These are phyloP conservation scores for Nixonia krombeini DNA, from an alignment of 1,140 invertebrate genomes.

Conservation along the genomic window DNA sequence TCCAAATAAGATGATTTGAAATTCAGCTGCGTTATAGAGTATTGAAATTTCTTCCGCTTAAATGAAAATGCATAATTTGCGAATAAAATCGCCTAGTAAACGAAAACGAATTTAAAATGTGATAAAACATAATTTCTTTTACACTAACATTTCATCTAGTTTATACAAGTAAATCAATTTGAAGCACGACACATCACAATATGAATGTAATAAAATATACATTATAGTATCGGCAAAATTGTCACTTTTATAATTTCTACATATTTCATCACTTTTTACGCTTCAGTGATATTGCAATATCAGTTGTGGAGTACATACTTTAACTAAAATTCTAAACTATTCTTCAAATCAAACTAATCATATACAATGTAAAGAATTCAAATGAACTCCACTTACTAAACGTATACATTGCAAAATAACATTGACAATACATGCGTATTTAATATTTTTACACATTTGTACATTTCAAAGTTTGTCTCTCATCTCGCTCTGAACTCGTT, in stretches of 20 bases:
- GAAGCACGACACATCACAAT: too few species aligned
- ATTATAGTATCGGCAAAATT: neutral
- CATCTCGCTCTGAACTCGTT: slow-evolving; percentile 12
- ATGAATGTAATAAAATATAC: too few species aligned
- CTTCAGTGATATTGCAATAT: too few species aligned
- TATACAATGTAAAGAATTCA: too few species aligned
- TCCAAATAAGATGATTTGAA: slow-evolving; percentile 21
- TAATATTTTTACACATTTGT: neutral
- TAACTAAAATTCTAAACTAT: too few species aligned
- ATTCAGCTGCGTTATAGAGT: slow-evolving; percentile 3
- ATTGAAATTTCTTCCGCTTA: neutral
- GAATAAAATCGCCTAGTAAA: slow-evolving; percentile 28
- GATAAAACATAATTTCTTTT: too few species aligned
- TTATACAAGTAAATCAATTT: neutral
- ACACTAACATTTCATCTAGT: neutral
- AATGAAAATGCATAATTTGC: slow-evolving; percentile 27
- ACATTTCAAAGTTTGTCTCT: neutral
- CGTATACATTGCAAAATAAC: too few species aligned
- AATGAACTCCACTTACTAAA: too few species aligned
- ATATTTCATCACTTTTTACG: too few species aligned
- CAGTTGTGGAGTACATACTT: too few species aligned
- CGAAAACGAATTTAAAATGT: slow-evolving; percentile 39
- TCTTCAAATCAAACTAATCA: too few species aligned
- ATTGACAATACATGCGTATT: neutral
- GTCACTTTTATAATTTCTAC: too few species aligned